A percentile compares a stretch with the other conserved stretches of the same genome.
These are phyloP conservation scores for Pemphredon lugubris DNA, from an alignment of 2,888 invertebrate genomes.

Conservation along the genomic window DNA sequence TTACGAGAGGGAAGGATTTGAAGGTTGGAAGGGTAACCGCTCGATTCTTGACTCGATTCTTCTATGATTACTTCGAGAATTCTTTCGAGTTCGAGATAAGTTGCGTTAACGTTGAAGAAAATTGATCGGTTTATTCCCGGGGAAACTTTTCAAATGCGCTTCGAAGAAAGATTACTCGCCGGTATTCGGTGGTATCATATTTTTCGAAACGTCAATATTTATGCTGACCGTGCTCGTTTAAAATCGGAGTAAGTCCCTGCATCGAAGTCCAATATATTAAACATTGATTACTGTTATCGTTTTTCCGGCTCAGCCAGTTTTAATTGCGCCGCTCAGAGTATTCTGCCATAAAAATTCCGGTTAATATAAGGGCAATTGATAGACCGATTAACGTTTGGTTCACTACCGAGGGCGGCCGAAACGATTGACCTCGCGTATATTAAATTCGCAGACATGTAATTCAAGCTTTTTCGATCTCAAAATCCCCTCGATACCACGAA, in stretches of 20 bases:
- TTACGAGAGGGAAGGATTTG: conserved; percentile 21
- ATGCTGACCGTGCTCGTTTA: conserved; percentile 28
- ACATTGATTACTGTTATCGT: conserved; percentile 44
- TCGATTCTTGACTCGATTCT: conserved; percentile 56
- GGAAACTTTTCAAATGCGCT: not conserved
- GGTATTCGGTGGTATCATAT: not conserved
- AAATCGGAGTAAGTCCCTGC: conserved; percentile 27
- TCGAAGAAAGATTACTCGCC: not conserved
- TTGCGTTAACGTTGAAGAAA: conserved; percentile 68
- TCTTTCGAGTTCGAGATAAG: conserved; percentile 66
- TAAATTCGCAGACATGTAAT: conserved; percentile 47
- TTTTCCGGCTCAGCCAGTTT: conserved; percentile 54
- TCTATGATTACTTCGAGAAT: conserved; percentile 72
- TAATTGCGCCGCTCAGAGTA: conserved; percentile 38
- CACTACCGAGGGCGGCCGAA: conserved; percentile 16
- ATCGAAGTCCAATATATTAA: conserved; percentile 39
- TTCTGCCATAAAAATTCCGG: conserved; percentile 44
- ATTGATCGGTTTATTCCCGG: conserved; percentile 59
- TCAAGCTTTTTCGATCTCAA: conserved; percentile 27
- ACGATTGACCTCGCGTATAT: conserved; percentile 46
- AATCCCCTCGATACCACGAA: conserved; percentile 19
- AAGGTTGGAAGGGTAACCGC: conserved; percentile 43
- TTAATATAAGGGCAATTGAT: conserved; percentile 51
- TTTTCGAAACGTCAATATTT: conserved; percentile 18
- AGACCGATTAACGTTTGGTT: conserved; percentile 40